Base-by-base conservation (phyloP, 2,113 vertebrate species). In the Alosa alosa region DNA sequence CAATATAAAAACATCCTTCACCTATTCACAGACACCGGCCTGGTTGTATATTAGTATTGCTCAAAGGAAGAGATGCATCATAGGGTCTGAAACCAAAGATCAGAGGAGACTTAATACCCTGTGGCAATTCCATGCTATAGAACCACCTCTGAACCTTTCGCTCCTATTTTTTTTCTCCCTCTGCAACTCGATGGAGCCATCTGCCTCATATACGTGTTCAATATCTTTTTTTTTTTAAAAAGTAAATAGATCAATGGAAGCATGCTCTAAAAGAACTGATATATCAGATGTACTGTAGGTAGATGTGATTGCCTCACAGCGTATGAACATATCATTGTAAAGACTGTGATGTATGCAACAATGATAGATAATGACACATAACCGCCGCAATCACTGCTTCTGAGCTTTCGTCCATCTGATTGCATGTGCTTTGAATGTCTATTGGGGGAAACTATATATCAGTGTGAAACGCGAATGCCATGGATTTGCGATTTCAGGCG, bases 81-180 rank as follows among this genome's bases (percentile, higher is more conserved):
- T 90, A 93, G 91, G 93, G 93, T 94, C 93, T 94, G 93, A 95
- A 92, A 93, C 92, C 83, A 90, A 93, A 94, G 94, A 95, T 96
- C 94, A 95, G 94, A 96, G 94, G 94, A 93, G 91, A 91, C 93
- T 94, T 91, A 87, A 91, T 90, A 90, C 92, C 95, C 95, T 86
- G 93, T 94, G 94, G 95, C 95, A 90, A 94, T 95, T 90, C 93
- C 91, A 89, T 92, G 87, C 91, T 87, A 84, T 91, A 91, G 90
- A 90, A 93, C 92, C 92, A 94, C 93, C 94, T 94, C 91, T 94
- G 92, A 93, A 92, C 91, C 88, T 91, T 89, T 84, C 88, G 92
- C 93, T 83, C 82, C n/a, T 52, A 64, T 87, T 55, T 83, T 81
- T 84, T 85, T 41, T 36, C 60, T 84, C 92, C 89, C 83, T 89